phyloP scores from a whole-genome alignment of 1,140 invertebrate species.

The Venturia canescens region DNA sequence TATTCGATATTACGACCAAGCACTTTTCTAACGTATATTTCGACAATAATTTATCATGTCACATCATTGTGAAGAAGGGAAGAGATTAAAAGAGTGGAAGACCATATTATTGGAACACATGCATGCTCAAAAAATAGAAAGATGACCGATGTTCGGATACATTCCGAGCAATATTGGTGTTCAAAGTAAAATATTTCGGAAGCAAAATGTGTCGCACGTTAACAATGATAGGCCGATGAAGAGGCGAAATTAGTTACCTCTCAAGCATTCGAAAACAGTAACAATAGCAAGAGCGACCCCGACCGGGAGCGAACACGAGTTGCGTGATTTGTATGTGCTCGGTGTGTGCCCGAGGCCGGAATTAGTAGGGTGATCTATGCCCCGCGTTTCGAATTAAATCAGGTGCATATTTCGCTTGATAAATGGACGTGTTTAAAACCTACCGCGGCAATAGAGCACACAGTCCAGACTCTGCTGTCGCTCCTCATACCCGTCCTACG shows the following conservation, averaged over 20 bases:
- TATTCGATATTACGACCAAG: no score
- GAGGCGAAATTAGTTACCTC: neutral
- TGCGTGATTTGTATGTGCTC: constrained; percentile 51
- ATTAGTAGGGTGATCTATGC: constrained; percentile 53
- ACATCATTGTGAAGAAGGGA: no score
- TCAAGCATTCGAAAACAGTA: constrained; percentile 6
- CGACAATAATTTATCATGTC: no score
- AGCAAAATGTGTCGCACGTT: neutral
- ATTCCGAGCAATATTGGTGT: neutral
- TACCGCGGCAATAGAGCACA: constrained; percentile 31
- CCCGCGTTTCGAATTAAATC: constrained; percentile 55
- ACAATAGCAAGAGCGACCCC: constrained; percentile 32
- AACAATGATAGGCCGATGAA: neutral
- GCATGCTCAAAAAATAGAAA: no score
- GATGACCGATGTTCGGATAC: no score
- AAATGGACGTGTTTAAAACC: constrained; percentile 48
- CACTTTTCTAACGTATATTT: no score
- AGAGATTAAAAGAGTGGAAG: no score
- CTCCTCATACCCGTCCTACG: neutral
- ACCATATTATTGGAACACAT: no score
- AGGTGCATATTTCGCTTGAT: constrained; percentile 56
- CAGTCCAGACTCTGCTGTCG: neutral
- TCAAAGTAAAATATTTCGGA: neutral
- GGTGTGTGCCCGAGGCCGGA: constrained; percentile 24
- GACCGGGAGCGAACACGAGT: constrained; percentile 19